Evolutionary conservation across 2,888 invertebrate species (phyloP), one percentile per base, ranked within the genome.

Genomic region (Elmis aenea): DNA sequence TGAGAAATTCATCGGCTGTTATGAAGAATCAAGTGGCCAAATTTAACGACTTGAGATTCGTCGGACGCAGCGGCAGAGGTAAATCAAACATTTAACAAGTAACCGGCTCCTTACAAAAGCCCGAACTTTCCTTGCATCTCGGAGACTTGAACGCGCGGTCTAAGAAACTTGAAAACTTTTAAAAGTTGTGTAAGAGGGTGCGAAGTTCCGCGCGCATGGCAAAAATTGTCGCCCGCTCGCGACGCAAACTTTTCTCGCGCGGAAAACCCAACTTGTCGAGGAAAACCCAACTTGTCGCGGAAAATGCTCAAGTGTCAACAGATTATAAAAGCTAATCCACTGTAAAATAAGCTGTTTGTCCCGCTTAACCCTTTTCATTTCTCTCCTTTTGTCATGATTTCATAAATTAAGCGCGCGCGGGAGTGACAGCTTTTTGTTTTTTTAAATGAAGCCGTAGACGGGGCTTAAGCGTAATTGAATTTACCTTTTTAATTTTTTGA

Each of bases 1-100:
- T 95, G 51, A 74, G 93, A 57, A 97, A 97, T 72, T 86, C 84
- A 57, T 86, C 89, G 9, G 92, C 95, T 0, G 86, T 92, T 46
- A 91, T 95, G 88, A 93, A 93, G 72, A 93, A 94, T 66, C 92
- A 94, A 68, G 90, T 95, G 51, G 96, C 96, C 33, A 93, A 93
- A 74, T 97, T 97, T 71, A 94, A 93, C 67, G 96, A 97, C 73
- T 77, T 97, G 38, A 77, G 96, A 67, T 97, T 97, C 72, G 93
- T 97, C 55, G 96, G 96, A 27, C 77, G 95, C 57, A 94, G 94
- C 64, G 96, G 96, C 33, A 76, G 96, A 78, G 96, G 96, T 95
- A 64, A n/a, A 18, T 8, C 18, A 18, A 18, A 18, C 5, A 8
- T 18, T 5, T 6, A 18, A 18, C 53, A 21, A 28, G 13, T 1